Base-by-base conservation (phyloP, 1,140 invertebrate species). In the Penaeus chinensis region DNA sequence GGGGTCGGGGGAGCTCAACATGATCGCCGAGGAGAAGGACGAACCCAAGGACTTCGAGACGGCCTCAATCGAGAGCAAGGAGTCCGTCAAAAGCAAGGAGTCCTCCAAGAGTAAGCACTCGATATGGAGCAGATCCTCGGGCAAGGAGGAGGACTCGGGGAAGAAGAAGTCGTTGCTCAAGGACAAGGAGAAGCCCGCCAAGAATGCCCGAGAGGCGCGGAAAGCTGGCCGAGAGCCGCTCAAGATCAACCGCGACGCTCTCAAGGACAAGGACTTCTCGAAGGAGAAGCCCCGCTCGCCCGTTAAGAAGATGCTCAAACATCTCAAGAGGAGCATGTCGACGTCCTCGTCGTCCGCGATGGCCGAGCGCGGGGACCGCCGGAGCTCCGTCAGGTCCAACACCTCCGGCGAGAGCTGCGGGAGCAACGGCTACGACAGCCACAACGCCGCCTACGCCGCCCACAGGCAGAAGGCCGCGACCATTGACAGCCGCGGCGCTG, bases 291-390 rank as follows among this genome's bases (percentile, higher is more conserved):
- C 85, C 60, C 78, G 85, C 66, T 87, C 85, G 42, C 77, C 85
- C 19, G 71, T 87, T 24, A 87, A 82, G 62, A 87, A 87, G 69
- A 82, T 87, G 27, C 54, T 87, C 54, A 87, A 82, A n/a, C 85
- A 87, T 27, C 61, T 87, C 19, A 81, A 82, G 13, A 62, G 80
- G 20, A 82, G 62, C 37, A n/a, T 77, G 20, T 85, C 62, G 37
- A 42, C 85, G 27, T 27, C 20, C 54, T 65, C 84, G 32, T 47
- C 76, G 10, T 79, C 84, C 2, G 27, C 61, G 18, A 24, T 22
- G 16, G 63, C 60, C 27, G 74, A 74, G 10, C 32, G 83, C 3
- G 83, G 62, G 7, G 74, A 79, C 37, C 61, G 42, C 54, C 16
- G 20, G 66, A 66, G 62, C 69, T 74, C 81, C 27, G 69, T 32